phyloP scores from a whole-genome alignment of 2,797 vertebrate species.

The Rachycentron canadum region DNA sequence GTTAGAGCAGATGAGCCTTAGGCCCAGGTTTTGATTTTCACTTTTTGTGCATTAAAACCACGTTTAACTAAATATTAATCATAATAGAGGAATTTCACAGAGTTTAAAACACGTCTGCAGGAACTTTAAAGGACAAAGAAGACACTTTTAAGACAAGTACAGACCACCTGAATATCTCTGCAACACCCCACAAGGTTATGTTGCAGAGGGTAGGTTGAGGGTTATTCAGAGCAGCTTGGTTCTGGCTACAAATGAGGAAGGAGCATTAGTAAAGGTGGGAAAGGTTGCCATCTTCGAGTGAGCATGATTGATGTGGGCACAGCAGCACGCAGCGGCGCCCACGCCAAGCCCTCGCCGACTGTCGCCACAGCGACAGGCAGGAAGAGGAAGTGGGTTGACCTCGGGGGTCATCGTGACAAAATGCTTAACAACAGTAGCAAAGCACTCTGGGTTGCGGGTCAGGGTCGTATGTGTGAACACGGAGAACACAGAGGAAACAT shows the following conservation, averaged over 20 bases:
- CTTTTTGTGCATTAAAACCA: too few species aligned
- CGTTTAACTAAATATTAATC: too few species aligned
- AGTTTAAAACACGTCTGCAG: too few species aligned
- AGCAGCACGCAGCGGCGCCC: slow-evolving; percentile 58
- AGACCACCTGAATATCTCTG: slow-evolving; percentile 36
- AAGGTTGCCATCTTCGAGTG: slow-evolving; percentile 74
- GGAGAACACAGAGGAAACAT: slow-evolving; percentile 14
- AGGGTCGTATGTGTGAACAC: slow-evolving; percentile 66
- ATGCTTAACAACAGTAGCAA: slow-evolving; percentile 77
- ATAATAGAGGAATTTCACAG: too few species aligned
- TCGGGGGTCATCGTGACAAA: slow-evolving; percentile 76
- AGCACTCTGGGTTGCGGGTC: slow-evolving; percentile 72
- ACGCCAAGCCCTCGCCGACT: slow-evolving; percentile 53
- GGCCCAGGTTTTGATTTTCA: too few species aligned
- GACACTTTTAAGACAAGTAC: slow-evolving; percentile 69
- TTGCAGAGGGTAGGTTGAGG: slow-evolving; percentile 55
- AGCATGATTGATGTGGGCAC: slow-evolving; percentile 78
- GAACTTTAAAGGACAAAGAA: slow-evolving; percentile 73
- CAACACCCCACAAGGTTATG: slow-evolving; percentile 66
- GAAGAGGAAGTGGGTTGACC: slow-evolving; percentile 75
- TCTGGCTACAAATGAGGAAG: slow-evolving; percentile 70
- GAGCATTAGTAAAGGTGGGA: slow-evolving; percentile 73
- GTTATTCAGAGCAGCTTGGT: slow-evolving; percentile 77
- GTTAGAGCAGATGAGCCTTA: too few species aligned
- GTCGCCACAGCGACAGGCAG: slow-evolving; percentile 66